These are phyloP conservation scores for Oxyura jamaicensis DNA, from an alignment of 2,113 vertebrate genomes.

Conservation along the genomic window DNA sequence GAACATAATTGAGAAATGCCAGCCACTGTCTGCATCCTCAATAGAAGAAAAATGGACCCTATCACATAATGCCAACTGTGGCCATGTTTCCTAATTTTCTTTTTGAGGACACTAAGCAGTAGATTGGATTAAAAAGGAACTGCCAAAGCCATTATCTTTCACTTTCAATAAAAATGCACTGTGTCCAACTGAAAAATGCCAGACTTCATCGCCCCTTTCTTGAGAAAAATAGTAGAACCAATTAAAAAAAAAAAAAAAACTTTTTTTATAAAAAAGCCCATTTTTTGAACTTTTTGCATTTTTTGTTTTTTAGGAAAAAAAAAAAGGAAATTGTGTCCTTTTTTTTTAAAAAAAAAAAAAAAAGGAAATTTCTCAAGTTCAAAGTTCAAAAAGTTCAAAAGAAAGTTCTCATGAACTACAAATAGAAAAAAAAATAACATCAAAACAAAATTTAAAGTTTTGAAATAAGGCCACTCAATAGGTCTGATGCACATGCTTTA, in stretches of 20 bases:
- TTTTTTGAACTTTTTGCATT: constrained; percentile 36
- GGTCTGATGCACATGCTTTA: not conserved
- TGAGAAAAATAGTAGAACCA: constrained; percentile 47
- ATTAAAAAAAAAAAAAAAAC: constrained; percentile 71
- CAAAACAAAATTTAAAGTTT: not conserved
- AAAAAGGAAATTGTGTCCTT: constrained; percentile 26
- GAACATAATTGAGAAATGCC: constrained; percentile 55
- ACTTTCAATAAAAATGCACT: constrained; percentile 60
- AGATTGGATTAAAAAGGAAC: constrained; percentile 62
- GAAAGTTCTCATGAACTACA: not conserved
- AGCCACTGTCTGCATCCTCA: constrained; percentile 28
- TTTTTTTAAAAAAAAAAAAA: constrained; percentile 1
- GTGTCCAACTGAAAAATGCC: constrained; percentile 48
- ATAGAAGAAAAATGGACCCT: constrained; percentile 56
- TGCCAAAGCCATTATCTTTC: constrained; percentile 65
- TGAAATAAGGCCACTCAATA: not conserved
- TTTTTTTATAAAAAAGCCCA: constrained; percentile 57
- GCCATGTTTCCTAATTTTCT: constrained; percentile 68
- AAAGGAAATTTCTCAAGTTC: not conserved
- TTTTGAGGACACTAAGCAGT: not conserved
- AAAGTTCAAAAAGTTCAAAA: no score
- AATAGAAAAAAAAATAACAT: not conserved
- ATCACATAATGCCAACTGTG: constrained; percentile 54
- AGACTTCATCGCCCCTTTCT: constrained; percentile 19
- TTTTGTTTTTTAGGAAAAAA: constrained; percentile 18